Conservation (phyloP, 23 tunicate species). For the Oikopleura albicans region DNA sequence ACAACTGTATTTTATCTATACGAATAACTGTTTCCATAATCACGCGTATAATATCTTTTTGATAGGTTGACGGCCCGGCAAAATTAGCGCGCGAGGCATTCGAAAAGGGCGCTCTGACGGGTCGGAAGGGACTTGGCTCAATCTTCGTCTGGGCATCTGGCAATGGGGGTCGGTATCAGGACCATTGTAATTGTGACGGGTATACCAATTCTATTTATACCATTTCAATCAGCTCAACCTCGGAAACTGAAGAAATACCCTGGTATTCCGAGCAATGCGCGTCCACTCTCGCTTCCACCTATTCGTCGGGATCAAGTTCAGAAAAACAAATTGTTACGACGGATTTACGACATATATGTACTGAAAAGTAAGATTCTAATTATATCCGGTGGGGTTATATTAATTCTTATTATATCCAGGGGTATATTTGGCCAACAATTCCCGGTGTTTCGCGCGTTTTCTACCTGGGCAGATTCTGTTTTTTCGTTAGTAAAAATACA, state of each 20-base stretch:
- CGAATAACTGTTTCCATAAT: too few relatives aligned
- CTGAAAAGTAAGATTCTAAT: not conserved
- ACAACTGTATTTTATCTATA: too few relatives aligned
- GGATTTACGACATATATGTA: slow-evolving; percentile 27
- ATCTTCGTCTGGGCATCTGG: slow-evolving; percentile 99
- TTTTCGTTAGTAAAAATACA: too few relatives aligned
- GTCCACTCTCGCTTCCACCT: slow-evolving; percentile 76
- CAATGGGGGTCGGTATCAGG: slow-evolving; percentile 71
- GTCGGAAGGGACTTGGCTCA: slow-evolving; percentile 67
- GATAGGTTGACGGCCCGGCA: slow-evolving; percentile 58
- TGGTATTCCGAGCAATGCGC: slow-evolving; percentile 90
- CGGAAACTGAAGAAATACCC: slow-evolving; percentile 45
- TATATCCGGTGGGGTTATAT: not conserved
- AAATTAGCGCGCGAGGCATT: slow-evolving; percentile 46
- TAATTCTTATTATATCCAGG: too few relatives aligned
- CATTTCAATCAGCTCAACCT: slow-evolving; percentile 62
- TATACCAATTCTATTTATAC: slow-evolving; percentile 89
- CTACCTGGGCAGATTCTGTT: too few relatives aligned
- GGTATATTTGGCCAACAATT: too few relatives aligned
- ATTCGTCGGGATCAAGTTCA: slow-evolving; percentile 53
- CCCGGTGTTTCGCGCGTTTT: too few relatives aligned
- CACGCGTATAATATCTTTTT: not conserved
- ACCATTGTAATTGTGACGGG: slow-evolving; percentile 82
- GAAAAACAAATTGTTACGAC: slow-evolving; percentile 66
- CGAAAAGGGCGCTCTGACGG: slow-evolving; percentile 35